These are phyloP conservation scores for Yponomeuta sedellus DNA, from an alignment of 2,888 invertebrate species.

Conservation along the genomic window DNA sequence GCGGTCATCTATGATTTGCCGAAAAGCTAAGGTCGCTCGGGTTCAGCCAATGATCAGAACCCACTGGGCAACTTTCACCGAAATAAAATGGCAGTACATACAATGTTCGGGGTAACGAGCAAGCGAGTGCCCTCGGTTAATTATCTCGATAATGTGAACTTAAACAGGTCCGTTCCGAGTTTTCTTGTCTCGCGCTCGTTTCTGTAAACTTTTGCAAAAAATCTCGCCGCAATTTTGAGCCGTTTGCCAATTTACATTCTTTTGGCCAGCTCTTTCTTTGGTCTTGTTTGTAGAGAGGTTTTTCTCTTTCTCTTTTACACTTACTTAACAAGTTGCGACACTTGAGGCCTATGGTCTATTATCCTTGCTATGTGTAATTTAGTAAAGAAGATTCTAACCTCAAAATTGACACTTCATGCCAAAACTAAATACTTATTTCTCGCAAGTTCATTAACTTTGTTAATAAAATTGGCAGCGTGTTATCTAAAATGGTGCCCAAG, in stretches of 20 bases:
- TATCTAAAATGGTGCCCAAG: too few species aligned
- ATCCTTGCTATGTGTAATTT: too few species aligned
- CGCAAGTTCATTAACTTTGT: too few species aligned
- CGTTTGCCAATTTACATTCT: background rate
- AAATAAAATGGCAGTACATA: constrained; percentile 16
- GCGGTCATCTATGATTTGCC: constrained; percentile 4
- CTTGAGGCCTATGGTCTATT: too few species aligned
- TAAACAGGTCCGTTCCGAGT: constrained; percentile 15
- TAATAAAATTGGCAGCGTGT: too few species aligned
- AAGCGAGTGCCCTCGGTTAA: constrained; percentile 8
- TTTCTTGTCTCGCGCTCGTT: background rate
- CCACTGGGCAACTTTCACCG: constrained; percentile 52
- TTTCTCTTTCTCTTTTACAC: background rate
- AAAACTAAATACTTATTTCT: too few species aligned
- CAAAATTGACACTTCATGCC: too few species aligned
- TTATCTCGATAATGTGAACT: constrained; percentile 18
- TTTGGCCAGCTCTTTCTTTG: background rate
- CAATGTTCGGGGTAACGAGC: constrained; percentile 17
- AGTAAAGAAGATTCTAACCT: too few species aligned
- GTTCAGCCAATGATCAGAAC: constrained; percentile 40
- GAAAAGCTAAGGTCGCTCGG: constrained; percentile 45
- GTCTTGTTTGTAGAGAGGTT: background rate
- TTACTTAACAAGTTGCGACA: too few species aligned
- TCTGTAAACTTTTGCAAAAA: constrained; percentile 9
- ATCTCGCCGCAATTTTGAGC: background rate